phyloP scores from a whole-genome alignment of 1,140 invertebrate genomes.

The Parasteatoda tepidariorum region DNA sequence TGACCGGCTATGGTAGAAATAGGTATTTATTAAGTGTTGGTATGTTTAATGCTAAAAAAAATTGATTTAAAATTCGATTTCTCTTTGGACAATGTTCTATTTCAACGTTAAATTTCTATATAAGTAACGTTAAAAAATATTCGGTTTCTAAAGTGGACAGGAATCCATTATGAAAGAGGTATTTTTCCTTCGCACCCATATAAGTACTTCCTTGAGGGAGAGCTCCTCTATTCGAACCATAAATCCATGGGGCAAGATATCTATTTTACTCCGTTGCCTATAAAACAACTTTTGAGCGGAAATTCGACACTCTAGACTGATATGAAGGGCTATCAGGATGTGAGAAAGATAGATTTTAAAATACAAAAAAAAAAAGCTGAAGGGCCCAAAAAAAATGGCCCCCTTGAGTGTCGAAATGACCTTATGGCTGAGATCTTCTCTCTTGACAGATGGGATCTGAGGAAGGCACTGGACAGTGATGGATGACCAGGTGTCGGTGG shows the following conservation, averaged over 20 bases:
- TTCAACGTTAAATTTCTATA: no score
- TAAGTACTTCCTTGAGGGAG: not conserved
- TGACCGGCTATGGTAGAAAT: no score
- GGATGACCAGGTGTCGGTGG: slow-evolving; percentile 51
- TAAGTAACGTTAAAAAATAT: no score
- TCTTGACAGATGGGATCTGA: slow-evolving; percentile 49
- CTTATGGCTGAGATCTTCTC: slow-evolving; percentile 16
- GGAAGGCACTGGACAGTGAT: slow-evolving; percentile 56
- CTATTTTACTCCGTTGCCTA: slow-evolving; percentile 25
- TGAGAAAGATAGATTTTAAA: slow-evolving; percentile 50
- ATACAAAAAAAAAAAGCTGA: not conserved
- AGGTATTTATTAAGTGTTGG: no score
- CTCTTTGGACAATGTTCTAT: no score
- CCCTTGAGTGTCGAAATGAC: slow-evolving; percentile 40
- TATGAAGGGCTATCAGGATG: slow-evolving; percentile 46
- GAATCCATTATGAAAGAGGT: no score
- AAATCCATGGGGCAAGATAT: slow-evolving; percentile 44
- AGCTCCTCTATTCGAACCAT: slow-evolving; percentile 4
- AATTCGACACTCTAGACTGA: slow-evolving; percentile 49
- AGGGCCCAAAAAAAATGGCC: slow-evolving; percentile 4
- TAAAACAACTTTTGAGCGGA: slow-evolving; percentile 50
- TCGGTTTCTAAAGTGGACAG: no score
- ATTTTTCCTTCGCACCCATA: no score
- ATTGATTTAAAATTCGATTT: no score
- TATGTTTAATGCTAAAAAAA: no score